Percentiles rank a stretch among this genome's conserved stretches.
Conservation (phyloP, 2,113 vertebrate genomes). For the Scopus umbretta region DNA sequence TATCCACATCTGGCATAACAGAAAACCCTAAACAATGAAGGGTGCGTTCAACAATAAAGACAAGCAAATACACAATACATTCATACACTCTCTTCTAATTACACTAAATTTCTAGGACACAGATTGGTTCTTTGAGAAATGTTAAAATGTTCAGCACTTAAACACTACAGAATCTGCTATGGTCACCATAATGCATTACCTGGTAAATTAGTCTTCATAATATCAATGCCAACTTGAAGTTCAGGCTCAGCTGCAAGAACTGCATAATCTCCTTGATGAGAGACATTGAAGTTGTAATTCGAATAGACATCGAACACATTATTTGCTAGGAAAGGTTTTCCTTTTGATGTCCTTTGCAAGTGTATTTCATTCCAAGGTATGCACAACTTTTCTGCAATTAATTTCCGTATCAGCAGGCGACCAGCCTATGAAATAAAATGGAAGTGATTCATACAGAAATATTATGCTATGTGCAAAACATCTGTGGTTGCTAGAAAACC, state of each 20-base stretch:
- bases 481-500: neutral
- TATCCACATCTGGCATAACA: neutral
- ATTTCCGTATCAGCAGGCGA: slow-evolving; percentile 88
- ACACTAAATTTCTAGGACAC: neutral
- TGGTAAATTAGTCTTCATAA: slow-evolving; percentile 92
- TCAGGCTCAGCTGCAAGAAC: slow-evolving; percentile 90
- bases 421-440: slow-evolving; percentile 78
- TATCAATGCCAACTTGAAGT: slow-evolving; percentile 87
- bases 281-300: slow-evolving; percentile 89
- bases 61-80: neutral
- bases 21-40: neutral
- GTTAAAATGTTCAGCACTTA: neutral
- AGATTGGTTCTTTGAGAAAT: neutral
- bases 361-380: slow-evolving; percentile 87
- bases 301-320: slow-evolving; percentile 1
- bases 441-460: neutral
- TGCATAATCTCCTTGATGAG: slow-evolving; percentile 93
- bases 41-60: neutral
- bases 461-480: neutral
- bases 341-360: slow-evolving; percentile 85
- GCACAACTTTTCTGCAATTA: slow-evolving; percentile 84
- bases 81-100: neutral
- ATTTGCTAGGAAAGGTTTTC: slow-evolving; percentile 87
- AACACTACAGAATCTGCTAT: neutral
- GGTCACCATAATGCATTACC: slow-evolving; percentile 67